phyloP scores from a whole-genome alignment of 2,797 vertebrate species.

The Scleropages formosus region DNA sequence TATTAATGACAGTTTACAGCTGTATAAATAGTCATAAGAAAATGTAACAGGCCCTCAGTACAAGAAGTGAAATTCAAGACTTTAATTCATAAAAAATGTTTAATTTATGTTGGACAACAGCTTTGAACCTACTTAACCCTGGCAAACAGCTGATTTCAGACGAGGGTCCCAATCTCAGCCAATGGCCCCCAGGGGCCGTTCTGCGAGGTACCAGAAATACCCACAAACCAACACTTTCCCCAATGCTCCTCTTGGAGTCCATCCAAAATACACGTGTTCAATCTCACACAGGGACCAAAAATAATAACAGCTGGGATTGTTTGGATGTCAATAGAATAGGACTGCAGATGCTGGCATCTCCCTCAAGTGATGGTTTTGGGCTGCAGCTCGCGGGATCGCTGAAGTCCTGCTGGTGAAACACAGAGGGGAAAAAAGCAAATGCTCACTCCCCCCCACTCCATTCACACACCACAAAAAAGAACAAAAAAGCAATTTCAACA shows the following conservation, averaged over 20 bases:
- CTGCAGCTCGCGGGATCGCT: slow-evolving; percentile 34
- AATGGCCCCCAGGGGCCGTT: too few relatives aligned
- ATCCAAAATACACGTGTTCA: slow-evolving; percentile 11
- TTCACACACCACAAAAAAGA: slow-evolving; percentile 9
- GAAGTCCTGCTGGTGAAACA: slow-evolving; percentile 33
- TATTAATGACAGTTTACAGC: too few relatives aligned
- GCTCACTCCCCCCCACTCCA: not conserved
- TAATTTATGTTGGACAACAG: too few relatives aligned
- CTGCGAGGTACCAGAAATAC: not conserved
- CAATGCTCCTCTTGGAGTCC: not conserved
- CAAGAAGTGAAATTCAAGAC: too few relatives aligned
- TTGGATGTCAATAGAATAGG: slow-evolving; percentile 31
- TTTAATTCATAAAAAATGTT: too few relatives aligned
- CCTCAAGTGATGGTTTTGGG: slow-evolving; percentile 29
- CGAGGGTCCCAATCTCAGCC: too few relatives aligned
- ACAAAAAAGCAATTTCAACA: slow-evolving; percentile 49
- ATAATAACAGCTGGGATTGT: slow-evolving; percentile 33
- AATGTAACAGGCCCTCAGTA: too few relatives aligned
- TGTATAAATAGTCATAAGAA: too few relatives aligned
- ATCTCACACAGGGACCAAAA: not conserved
- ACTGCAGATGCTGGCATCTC: slow-evolving; percentile 29
- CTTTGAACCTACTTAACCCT: too few relatives aligned
- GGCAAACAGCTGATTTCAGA: too few relatives aligned
- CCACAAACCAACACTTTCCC: slow-evolving; percentile 19
- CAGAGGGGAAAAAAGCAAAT: not conserved